phyloP scores from a whole-genome alignment of 2,797 vertebrate genomes.

The Thaleichthys pacificus region DNA sequence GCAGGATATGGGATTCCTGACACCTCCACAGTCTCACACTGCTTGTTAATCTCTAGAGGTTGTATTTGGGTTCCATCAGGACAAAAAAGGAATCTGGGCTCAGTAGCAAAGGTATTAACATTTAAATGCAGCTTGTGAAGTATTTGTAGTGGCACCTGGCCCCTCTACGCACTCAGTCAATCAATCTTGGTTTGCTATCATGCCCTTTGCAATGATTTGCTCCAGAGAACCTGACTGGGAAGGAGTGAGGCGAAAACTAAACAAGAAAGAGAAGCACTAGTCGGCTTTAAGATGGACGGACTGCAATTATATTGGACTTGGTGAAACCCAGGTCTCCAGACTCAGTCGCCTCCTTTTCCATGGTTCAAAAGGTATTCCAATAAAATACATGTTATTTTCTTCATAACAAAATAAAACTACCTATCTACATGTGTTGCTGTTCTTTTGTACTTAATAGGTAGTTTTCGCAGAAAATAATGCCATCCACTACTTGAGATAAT shows the following conservation, averaged over 20 bases:
- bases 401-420: no score
- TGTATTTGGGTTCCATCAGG: slow-evolving; percentile 27
- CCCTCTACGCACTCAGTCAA: slow-evolving; percentile 46
- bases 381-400: background rate
- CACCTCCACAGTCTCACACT: background rate
- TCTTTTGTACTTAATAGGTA: background rate
- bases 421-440: background rate
- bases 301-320: slow-evolving; percentile 6
- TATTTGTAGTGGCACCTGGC: slow-evolving; percentile 48
- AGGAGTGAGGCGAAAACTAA: slow-evolving; percentile 37
- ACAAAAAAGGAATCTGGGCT: slow-evolving; percentile 11
- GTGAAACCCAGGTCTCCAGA: background rate
- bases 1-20: slow-evolving; percentile 14
- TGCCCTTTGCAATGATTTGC: slow-evolving; percentile 47
- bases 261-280: slow-evolving; percentile 21
- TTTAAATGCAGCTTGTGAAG: slow-evolving; percentile 59
- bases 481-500: background rate
- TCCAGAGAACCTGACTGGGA: slow-evolving; percentile 34
- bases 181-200: slow-evolving; percentile 58
- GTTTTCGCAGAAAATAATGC: background rate
- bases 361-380: background rate
- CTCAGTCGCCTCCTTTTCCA: background rate
- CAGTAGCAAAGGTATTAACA: slow-evolving; percentile 50
- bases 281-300: background rate
- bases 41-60: slow-evolving; percentile 1